Evolutionary conservation across 2,797 vertebrate genomes (phyloP).

Genomic region (Notolabrus celidotus): DNA sequence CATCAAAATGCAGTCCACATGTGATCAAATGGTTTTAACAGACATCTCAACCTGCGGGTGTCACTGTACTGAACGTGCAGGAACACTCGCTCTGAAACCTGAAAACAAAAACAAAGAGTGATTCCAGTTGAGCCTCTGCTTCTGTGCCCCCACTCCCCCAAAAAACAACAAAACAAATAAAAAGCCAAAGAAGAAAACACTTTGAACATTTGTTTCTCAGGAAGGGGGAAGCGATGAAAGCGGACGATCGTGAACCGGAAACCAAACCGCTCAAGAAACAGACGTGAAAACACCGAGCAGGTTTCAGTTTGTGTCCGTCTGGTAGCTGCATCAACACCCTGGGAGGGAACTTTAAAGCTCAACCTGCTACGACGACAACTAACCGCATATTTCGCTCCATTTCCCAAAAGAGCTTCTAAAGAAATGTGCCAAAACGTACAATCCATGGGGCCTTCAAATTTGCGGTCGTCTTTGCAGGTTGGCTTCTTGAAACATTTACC

Average conservation of each 20-base stretch:
- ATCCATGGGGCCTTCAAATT: neutral
- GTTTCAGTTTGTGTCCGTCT: neutral
- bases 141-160: conserved; percentile 2
- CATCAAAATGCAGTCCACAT: conserved; percentile 56
- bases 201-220: conserved; percentile 64
- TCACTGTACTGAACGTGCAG: conserved; percentile 57
- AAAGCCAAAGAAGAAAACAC: conserved; percentile 10
- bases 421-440: neutral
- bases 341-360: neutral
- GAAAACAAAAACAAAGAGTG: conserved; percentile 9
- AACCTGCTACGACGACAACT: neutral
- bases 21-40: conserved; percentile 50
- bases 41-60: conserved; percentile 28
- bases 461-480: fast-evolving
- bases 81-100: conserved; percentile 31
- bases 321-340: neutral
- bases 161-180: neutral
- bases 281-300: neutral
- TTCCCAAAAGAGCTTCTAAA: neutral
- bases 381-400: neutral
- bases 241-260: conserved; percentile 37
- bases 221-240: conserved; percentile 29
- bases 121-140: conserved; percentile 57
- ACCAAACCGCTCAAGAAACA: neutral
- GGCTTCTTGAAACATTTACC: neutral